A percentile compares a stretch with the other conserved stretches of the same genome.
phyloP scores from a whole-genome alignment of 2,797 vertebrate species.

The Urosaurus nigricauda region DNA sequence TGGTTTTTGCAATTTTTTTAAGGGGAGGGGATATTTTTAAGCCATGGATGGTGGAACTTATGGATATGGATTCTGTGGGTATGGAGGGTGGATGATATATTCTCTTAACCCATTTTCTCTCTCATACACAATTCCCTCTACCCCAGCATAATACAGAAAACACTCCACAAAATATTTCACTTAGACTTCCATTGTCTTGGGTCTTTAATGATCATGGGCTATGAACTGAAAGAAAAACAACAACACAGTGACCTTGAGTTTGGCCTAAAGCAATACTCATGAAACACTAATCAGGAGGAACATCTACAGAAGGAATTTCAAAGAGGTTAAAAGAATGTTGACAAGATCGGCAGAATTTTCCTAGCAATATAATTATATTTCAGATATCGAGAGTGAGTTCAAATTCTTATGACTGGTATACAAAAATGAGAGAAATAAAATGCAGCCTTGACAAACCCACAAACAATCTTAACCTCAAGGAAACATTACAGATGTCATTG shows the following conservation, averaged over 20 bases:
- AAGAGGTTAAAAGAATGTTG: not conserved
- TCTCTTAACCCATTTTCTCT: not conserved
- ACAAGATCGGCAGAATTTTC: not conserved
- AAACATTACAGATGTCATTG: not conserved
- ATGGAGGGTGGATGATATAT: not conserved
- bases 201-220: not conserved
- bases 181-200: not conserved
- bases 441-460: slow-evolving; percentile 17
- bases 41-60: no score
- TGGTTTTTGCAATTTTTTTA: no score
- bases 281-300: not conserved
- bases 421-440: not conserved
- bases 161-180: not conserved
- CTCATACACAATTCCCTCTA: not conserved
- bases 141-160: no score
- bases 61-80: no score
- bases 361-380: not conserved
- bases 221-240: slow-evolving; percentile 24
- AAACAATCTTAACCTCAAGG: slow-evolving; percentile 5
- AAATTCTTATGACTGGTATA: slow-evolving; percentile 26
- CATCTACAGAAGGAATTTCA: not conserved
- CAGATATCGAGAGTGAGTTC: not conserved
- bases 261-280: not conserved
- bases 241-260: not conserved
- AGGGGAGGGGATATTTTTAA: no score